These are phyloP conservation scores for Microctenopoma lineatum DNA, from an alignment of 2,797 vertebrate species.

Conservation along the genomic window DNA sequence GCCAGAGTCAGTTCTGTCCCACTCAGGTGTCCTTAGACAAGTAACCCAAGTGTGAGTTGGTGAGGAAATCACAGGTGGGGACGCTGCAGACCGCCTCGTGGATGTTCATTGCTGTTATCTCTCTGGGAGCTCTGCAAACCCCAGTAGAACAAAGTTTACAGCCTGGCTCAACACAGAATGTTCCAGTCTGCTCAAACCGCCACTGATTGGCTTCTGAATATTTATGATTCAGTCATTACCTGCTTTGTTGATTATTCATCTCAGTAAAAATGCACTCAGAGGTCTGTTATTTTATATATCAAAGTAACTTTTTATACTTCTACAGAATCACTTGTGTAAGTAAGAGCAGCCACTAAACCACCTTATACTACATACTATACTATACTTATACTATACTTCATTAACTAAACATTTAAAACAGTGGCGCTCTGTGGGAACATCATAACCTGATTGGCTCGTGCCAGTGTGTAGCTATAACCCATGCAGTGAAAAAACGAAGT, in stretches of 20 bases:
- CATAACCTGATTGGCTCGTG: no score
- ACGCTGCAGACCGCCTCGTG: constrained; percentile 94
- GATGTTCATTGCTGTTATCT: constrained; percentile 94
- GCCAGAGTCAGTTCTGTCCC: background rate
- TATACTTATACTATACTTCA: no score
- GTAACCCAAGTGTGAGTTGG: constrained; percentile 95
- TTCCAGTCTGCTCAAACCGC: background rate
- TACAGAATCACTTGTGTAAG: no score
- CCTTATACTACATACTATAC: no score
- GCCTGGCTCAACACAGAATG: background rate
- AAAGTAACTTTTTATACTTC: no score
- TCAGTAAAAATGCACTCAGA: constrained; percentile 1
- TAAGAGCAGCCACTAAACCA: no score
- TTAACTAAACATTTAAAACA: background rate
- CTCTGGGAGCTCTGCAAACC: constrained; percentile 88
- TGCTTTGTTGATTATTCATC: background rate
- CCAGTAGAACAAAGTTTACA: background rate
- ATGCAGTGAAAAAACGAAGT: constrained; percentile 29
- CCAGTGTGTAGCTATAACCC: background rate
- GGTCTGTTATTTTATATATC: background rate
- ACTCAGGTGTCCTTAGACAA: constrained; percentile 84
- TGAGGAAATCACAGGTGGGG: constrained; percentile 96
- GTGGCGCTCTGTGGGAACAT: background rate
- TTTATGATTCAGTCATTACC: background rate
- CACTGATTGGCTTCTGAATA: background rate